phyloP scores from a whole-genome alignment of 2,113 vertebrate species.

The Isurus oxyrinchus region DNA sequence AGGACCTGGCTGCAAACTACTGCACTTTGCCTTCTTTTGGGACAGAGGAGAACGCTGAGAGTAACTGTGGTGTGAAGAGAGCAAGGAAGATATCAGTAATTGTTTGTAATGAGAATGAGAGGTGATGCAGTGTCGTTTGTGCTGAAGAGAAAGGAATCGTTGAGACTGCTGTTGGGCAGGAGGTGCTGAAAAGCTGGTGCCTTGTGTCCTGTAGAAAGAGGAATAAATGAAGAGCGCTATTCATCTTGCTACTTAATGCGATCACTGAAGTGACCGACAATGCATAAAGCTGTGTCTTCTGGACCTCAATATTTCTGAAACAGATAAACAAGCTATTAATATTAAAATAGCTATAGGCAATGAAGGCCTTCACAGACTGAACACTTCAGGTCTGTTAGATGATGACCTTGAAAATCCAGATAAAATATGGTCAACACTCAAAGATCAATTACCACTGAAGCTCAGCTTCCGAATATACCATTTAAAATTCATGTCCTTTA shows the following conservation, averaged over 20 bases:
- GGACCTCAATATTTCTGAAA: too few species aligned
- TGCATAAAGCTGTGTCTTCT: too few species aligned
- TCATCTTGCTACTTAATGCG: not conserved
- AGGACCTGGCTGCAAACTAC: not conserved
- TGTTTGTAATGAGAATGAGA: not conserved
- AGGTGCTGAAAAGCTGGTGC: not conserved
- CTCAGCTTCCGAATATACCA: too few species aligned
- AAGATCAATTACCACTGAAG: too few species aligned
- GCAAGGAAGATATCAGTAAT: too few species aligned
- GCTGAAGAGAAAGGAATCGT: not conserved
- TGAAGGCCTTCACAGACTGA: too few species aligned
- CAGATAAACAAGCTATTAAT: too few species aligned
- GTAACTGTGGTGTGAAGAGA: not conserved
- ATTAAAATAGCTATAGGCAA: too few species aligned
- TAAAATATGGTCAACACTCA: too few species aligned
- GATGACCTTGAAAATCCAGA: too few species aligned
- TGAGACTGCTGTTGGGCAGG: not conserved
- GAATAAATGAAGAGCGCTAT: not conserved
- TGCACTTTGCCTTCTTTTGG: not conserved
- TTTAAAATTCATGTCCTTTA: too few species aligned
- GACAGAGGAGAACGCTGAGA: not conserved
- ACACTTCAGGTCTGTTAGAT: too few species aligned
- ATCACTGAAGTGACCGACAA: not conserved
- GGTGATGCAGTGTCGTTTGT: not conserved
- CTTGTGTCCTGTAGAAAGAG: not conserved